phyloP scores from a whole-genome alignment of 2,113 vertebrate genomes.

The Podocnemis expansa region DNA sequence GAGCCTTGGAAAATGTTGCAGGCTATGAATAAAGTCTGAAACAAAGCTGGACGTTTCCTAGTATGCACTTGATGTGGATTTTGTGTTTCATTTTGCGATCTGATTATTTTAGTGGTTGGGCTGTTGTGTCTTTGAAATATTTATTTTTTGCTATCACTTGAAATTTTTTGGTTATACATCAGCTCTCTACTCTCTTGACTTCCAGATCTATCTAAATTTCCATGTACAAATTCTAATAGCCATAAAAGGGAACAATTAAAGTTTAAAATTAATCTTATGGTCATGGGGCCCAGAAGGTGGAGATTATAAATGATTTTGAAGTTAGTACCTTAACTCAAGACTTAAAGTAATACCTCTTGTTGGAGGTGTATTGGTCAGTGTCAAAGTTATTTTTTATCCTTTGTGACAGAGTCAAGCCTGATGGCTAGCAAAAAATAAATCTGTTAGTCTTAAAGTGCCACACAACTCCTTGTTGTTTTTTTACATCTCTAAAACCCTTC shows the following conservation, averaged over 20 bases:
- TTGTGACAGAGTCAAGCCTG: no score
- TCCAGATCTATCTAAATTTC: not conserved
- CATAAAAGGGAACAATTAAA: constrained; percentile 12
- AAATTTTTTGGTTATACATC: constrained; percentile 13
- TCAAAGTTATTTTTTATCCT: constrained; percentile 31
- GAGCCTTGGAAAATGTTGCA: accelerated
- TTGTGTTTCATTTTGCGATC: accelerated
- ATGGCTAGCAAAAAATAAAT: no score
- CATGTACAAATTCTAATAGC: constrained; percentile 9
- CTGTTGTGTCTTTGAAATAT: constrained; percentile 18
- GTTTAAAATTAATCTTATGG: constrained; percentile 28
- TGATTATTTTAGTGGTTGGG: not conserved
- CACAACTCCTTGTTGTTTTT: no score
- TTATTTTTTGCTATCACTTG: not conserved
- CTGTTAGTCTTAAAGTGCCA: no score
- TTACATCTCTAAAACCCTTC: no score
- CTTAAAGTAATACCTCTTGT: constrained; percentile 47
- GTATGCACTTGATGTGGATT: accelerated
- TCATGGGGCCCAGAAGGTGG: not conserved
- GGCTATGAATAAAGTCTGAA: not conserved
- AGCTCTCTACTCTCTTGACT: not conserved
- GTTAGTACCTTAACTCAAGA: constrained; percentile 5
- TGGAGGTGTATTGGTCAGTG: constrained; percentile 1
- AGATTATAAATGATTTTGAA: not conserved
- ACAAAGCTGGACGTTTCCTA: accelerated